These are phyloP conservation scores for Stenoptilia bipunctidactyla DNA, from an alignment of 2,888 invertebrate species.

Conservation along the genomic window DNA sequence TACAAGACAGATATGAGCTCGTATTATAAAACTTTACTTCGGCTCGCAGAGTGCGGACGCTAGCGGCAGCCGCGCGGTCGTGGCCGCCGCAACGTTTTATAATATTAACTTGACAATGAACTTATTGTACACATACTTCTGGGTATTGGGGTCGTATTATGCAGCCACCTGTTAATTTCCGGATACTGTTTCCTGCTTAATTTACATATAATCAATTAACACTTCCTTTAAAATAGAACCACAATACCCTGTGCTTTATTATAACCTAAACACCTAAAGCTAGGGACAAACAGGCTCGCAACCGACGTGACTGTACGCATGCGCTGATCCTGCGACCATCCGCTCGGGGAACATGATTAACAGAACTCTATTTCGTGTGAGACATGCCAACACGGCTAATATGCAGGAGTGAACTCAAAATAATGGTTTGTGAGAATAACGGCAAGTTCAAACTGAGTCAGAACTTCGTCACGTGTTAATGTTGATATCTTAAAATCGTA, in stretches of 20 bases:
- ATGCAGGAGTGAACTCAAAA: too few relatives aligned
- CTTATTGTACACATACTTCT: slow-evolving; percentile 42
- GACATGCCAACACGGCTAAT: neutral
- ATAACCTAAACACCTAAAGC: slow-evolving; percentile 62
- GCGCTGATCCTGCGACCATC: too few relatives aligned
- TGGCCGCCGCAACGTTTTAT: too few relatives aligned
- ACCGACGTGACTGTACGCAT: slow-evolving; percentile 39
- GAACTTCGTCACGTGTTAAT: too few relatives aligned
- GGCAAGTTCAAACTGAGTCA: neutral
- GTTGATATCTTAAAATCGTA: too few relatives aligned
- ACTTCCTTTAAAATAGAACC: slow-evolving; percentile 55
- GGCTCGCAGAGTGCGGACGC: too few relatives aligned
- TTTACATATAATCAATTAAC: neutral
- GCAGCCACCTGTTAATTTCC: slow-evolving; percentile 20
- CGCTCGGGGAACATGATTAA: too few relatives aligned
- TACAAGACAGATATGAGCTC: neutral
- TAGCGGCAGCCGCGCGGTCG: too few relatives aligned
- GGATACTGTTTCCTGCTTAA: neutral
- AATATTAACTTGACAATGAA: slow-evolving; percentile 26
- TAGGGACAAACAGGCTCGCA: slow-evolving; percentile 65
- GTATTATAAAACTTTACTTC: too few relatives aligned
- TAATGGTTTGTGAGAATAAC: too few relatives aligned
- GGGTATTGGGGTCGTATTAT: slow-evolving; percentile 70
- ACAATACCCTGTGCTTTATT: slow-evolving; percentile 68
- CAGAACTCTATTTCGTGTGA: too few relatives aligned